Conservation (phyloP, 1,140 invertebrate genomes). For the Heliconius melpomene region DNA sequence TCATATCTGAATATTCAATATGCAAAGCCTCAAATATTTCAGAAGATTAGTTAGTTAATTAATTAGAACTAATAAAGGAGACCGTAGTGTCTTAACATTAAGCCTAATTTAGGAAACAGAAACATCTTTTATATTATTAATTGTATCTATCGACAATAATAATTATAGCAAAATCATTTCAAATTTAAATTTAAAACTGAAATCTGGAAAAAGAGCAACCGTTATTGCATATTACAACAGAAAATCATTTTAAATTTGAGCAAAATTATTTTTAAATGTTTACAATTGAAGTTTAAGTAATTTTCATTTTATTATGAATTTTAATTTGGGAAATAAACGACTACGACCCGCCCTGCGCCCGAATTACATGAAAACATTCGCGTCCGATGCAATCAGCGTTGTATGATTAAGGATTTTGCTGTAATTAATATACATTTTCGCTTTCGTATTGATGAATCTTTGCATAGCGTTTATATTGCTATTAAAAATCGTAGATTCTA, state of each 20-base stretch:
- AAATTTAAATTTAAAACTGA: too few relatives aligned
- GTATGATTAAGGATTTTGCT: constrained; percentile 4
- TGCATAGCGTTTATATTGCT: not conserved
- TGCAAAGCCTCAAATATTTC: too few relatives aligned
- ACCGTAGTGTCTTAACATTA: too few relatives aligned
- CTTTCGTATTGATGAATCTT: not conserved
- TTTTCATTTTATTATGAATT: constrained; percentile 10
- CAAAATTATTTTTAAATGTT: constrained; percentile 2
- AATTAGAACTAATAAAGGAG: too few relatives aligned
- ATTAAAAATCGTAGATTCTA: not conserved
- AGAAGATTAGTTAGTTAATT: too few relatives aligned
- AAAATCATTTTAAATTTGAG: not conserved
- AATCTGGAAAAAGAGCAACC: not conserved
- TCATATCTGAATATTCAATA: too few relatives aligned
- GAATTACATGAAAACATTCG: not conserved
- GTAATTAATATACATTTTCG: constrained; percentile 8
- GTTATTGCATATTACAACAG: not conserved
- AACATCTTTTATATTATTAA: too few relatives aligned
- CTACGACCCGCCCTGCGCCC: not conserved
- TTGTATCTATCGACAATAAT: too few relatives aligned
- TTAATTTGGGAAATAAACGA: constrained; percentile 3
- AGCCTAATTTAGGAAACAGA: too few relatives aligned
- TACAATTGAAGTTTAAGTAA: constrained; percentile 7
- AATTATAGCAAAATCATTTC: not conserved
- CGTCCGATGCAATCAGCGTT: constrained; percentile 4